phyloP scores from a whole-genome alignment of 2,888 invertebrate species.

The Agrotis ipsilon region DNA sequence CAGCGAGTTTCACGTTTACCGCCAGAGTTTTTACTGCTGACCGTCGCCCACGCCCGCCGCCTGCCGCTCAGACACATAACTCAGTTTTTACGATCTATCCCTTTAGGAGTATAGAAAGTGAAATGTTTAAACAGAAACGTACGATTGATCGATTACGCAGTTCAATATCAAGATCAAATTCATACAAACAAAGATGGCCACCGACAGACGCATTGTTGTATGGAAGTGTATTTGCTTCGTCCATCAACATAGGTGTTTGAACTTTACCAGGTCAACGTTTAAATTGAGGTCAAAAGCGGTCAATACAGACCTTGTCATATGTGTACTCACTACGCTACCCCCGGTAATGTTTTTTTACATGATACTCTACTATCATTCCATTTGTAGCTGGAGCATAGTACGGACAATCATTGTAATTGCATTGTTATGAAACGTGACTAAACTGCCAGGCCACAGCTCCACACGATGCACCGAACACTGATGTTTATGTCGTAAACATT shows the following conservation, averaged over 20 bases:
- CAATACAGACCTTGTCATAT: constrained; percentile 71
- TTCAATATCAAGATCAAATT: constrained; percentile 62
- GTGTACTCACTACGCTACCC: constrained; percentile 64
- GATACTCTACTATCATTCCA: constrained; percentile 42
- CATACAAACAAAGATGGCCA: constrained; percentile 65
- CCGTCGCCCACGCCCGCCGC: constrained; percentile 47
- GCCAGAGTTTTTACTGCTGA: constrained; percentile 67
- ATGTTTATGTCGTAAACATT: constrained; percentile 38
- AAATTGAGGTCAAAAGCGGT: constrained; percentile 85
- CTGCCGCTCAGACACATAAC: constrained; percentile 65
- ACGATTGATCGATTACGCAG: constrained; percentile 53
- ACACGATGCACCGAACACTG: constrained; percentile 16
- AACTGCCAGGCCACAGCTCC: constrained; percentile 24
- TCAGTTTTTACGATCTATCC: constrained; percentile 66
- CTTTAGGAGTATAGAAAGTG: constrained; percentile 51
- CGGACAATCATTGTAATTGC: constrained; percentile 40
- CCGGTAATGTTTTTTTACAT: constrained; percentile 50
- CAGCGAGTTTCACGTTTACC: constrained; percentile 68
- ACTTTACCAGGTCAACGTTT: constrained; percentile 80
- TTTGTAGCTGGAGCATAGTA: constrained; percentile 48
- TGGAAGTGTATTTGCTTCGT: constrained; percentile 58
- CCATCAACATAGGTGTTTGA: constrained; percentile 71
- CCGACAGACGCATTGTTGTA: constrained; percentile 63
- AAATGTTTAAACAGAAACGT: constrained; percentile 51
- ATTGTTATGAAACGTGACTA: constrained; percentile 49